Percentiles rank a stretch among this genome's conserved stretches.
Conservation (phyloP, 2,113 vertebrate species). For the Nothobranchius furzeri region DNA sequence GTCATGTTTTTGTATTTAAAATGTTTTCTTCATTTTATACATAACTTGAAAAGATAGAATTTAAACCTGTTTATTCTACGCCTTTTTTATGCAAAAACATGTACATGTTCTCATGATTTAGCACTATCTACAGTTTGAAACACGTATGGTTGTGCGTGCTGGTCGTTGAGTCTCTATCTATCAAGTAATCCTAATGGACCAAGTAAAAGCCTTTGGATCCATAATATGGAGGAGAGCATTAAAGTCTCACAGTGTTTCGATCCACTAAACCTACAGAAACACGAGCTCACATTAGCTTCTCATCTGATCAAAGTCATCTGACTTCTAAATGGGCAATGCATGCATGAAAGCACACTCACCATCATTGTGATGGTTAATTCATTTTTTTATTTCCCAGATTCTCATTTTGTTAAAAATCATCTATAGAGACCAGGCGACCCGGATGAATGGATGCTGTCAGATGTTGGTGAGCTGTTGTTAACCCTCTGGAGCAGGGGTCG, state of each 20-base stretch:
- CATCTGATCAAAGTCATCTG: conserved; percentile 54
- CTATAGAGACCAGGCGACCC: not conserved
- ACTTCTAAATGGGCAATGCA: conserved; percentile 46
- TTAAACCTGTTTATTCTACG: too few species aligned
- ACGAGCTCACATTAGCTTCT: conserved; percentile 42
- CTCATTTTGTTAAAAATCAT: conserved; percentile 24
- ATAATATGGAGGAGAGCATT: conserved; percentile 67
- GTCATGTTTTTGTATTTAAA: too few species aligned
- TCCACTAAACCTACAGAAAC: conserved; percentile 36
- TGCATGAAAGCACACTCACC: conserved; percentile 1
- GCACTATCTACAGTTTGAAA: not conserved
- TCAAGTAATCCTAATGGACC: conserved; percentile 57
- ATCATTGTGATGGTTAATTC: conserved; percentile 3
- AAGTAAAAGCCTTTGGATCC: conserved; percentile 69
- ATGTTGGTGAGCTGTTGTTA: too few species aligned
- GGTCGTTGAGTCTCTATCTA: conserved; percentile 19
- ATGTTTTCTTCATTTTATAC: too few species aligned
- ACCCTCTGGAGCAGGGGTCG: too few species aligned
- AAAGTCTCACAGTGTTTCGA: not conserved
- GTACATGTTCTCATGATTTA: conserved; percentile 1
- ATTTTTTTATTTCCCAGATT: conserved; percentile 14
- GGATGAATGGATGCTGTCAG: too few species aligned
- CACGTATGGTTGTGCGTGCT: not conserved
- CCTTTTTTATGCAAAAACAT: too few species aligned
- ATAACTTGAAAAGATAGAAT: too few species aligned